Base-by-base conservation (phyloP, 2,888 invertebrate species). In the Hemicrepidius hirtus region DNA sequence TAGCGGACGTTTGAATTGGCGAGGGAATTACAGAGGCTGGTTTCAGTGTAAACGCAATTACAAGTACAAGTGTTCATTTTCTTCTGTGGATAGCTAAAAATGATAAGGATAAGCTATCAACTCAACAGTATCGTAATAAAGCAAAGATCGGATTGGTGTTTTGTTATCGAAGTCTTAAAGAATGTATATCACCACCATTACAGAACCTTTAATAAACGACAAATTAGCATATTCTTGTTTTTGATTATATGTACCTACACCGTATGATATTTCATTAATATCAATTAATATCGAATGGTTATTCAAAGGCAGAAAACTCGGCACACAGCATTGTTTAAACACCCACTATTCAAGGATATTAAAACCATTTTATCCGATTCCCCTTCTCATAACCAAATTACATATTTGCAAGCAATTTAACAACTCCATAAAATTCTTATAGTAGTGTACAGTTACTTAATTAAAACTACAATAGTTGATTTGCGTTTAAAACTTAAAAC, bases 381-480 rank as follows among this genome's bases (percentile, higher is more conserved):
- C 40, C 40, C 57, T 57, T 57, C 57, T 57, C 57, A 12, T 21
- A 40, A 57, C 57, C 40, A 57, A 57, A 37, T 37, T 57, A 57
- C 57, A 40, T 37, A 57, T 57, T 57, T 37, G 40, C 57, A 57
- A 37, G 57, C 57, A 37, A 37, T 37, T 57, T 57, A 57, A 57
- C 57, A 57, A 37, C 57, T 32, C 57, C 21, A 57, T 57, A 57
- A 57, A 57, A 57, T 13, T 35, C 37, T 24, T 28, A 57, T 57
- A 57, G 57, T 57, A 37, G 57, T 57, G 57, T 57, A 57, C 57
- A 37, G 57, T 57, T 57, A 37, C 57, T 57, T 57, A 57, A 57
- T 57, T 57, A 57, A 57, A 57, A 57, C 57, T 37, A 37, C 40
- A 20, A 57, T 57, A 35, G 57, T 35, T 18, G 57, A 57, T 57